Evolutionary conservation across 30 jellyfish, hydroid and myxozoan species (phyloP).

Genomic region (Hydractinia symbiolongicarpus): DNA sequence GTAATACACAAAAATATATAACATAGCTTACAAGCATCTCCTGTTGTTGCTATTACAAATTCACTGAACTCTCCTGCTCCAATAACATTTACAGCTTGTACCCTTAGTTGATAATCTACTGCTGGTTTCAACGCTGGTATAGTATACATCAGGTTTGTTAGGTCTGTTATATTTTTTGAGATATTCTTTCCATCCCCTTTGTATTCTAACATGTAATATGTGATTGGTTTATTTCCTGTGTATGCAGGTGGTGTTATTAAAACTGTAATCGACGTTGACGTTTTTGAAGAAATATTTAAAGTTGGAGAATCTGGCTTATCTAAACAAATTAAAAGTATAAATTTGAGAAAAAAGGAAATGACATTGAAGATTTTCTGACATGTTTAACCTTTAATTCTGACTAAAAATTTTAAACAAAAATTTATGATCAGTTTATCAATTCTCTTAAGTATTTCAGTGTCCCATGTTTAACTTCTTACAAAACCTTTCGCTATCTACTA

Average conservation of each 20-base stretch:
- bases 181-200: neutral
- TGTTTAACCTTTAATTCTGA: too few relatives aligned
- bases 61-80: neutral
- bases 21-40: neutral
- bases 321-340: neutral
- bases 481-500: too few relatives aligned
- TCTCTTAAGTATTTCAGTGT: too few relatives aligned
- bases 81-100: constrained; percentile 4
- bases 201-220: neutral
- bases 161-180: neutral
- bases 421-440: too few relatives aligned
- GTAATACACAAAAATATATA: too few relatives aligned
- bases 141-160: neutral
- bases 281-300: neutral
- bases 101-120: neutral
- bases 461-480: too few relatives aligned
- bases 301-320: constrained; percentile 1
- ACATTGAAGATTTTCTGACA: neutral
- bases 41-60: neutral
- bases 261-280: neutral
- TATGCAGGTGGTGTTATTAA: neutral
- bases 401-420: too few relatives aligned
- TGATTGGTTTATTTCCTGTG: constrained; percentile 13
- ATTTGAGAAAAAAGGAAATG: neutral
- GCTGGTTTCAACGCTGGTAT: neutral